Percentiles rank a stretch among this genome's conserved stretches.
These are phyloP conservation scores for Origma solitaria DNA, from an alignment of 2,113 vertebrate genomes.

Conservation along the genomic window DNA sequence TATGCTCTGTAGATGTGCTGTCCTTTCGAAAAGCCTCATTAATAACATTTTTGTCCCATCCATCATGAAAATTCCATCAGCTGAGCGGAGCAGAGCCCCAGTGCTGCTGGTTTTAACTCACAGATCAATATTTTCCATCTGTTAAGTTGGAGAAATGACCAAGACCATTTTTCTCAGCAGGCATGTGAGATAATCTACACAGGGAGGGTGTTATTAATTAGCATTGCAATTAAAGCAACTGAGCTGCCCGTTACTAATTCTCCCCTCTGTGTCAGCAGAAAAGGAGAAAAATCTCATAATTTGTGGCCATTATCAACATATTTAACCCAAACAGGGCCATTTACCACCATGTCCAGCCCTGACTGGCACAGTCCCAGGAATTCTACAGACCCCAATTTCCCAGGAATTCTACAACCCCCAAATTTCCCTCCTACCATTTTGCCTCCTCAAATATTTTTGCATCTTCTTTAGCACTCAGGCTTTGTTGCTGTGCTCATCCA, in stretches of 20 bases:
- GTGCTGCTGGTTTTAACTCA: background rate
- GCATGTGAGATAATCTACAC: background rate
- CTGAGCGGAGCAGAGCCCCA: background rate
- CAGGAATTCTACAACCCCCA: background rate
- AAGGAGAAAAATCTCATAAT: background rate
- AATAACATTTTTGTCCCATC: background rate
- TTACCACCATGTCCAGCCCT: background rate
- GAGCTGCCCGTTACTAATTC: background rate
- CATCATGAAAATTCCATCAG: rapidly evolving
- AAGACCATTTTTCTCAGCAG: background rate
- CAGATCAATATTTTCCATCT: background rate
- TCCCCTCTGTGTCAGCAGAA: background rate
- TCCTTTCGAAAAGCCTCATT: background rate
- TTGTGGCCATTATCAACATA: background rate
- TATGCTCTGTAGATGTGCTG: background rate
- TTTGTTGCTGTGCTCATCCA: background rate
- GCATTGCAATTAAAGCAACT: background rate
- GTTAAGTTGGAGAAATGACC: background rate
- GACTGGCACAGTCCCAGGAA: background rate
- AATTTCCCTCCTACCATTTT: background rate
- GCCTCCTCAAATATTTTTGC: background rate
- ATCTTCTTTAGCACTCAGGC: background rate
- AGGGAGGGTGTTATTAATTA: background rate
- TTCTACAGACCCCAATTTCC: background rate
- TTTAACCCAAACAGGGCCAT: background rate